Base-by-base conservation (phyloP, 1,140 invertebrate species). In the Pseudoatta argentina region DNA sequence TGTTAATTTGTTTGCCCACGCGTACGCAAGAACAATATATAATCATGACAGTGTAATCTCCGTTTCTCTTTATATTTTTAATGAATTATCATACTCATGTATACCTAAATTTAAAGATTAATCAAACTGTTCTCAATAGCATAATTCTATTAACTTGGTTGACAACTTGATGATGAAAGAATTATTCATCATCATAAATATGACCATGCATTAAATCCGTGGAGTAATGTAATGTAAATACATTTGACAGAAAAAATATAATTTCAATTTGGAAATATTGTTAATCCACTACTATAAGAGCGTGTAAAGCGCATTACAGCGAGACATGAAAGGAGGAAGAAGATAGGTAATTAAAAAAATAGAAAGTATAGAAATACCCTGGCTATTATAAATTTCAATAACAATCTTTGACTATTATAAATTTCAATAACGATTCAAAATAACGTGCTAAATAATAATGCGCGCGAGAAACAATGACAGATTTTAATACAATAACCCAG, bases 401-500 rank as follows among this genome's bases (percentile, higher is more conserved):
- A 83, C 69, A 55, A 73, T 48, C 61, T 39, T 44, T 6, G 63
- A 34, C 34, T 44, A 44, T 16, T 16, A 81, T 81, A 71, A 71
- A 71, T 81, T 81, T 81, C 78, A 81, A 75, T 75, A 63, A 83
- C 69, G 69, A 73, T 48, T 73, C 55, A 27, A 69, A 51, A 12
- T 44, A 34, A 75, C 39, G 39, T 24, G 67, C 34, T 48, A 34
- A 44, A 30, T 63, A 51, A 57, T 66, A 63, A 71, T 16, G 76
- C 48, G 64, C 63, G 24, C 64, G 48, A 16, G 39, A 55, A 82
- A 85, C 82, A 85, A 85, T 66, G 67, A 67, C 69, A 77, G 86
- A 79, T 81, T 86, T 88, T 89, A 89, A 89, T 77, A 69, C 77
- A 86, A 89, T 89, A 86, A 90, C 27, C 61, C 55, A 39, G 51